phyloP scores from a whole-genome alignment of 1,140 invertebrate species.

The Mya arenaria region DNA sequence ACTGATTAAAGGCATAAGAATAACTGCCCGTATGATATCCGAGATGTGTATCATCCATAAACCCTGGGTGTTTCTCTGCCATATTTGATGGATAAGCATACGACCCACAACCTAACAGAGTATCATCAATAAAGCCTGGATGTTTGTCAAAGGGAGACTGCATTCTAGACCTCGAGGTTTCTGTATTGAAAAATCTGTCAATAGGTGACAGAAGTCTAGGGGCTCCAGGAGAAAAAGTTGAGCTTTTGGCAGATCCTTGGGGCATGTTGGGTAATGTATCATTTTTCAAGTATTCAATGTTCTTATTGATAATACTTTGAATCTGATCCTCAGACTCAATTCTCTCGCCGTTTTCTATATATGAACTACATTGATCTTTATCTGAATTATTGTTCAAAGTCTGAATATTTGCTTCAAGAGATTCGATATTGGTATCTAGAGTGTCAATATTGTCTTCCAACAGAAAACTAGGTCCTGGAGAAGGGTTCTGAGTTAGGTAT shows the following conservation, averaged over 20 bases:
- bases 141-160: conserved; percentile 47
- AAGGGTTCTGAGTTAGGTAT: neutral
- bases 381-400: neutral
- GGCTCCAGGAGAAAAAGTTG: neutral
- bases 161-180: conserved; percentile 30
- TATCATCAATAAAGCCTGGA: conserved; percentile 3
- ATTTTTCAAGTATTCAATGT: conserved; percentile 45
- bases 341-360: neutral
- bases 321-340: conserved; percentile 26
- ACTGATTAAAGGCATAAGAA: conserved; percentile 28
- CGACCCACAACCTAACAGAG: neutral
- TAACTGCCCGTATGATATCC: conserved; percentile 25
- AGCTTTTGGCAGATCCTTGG: neutral
- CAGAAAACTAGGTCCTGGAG: conserved; percentile 24
- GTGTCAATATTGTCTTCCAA: neutral
- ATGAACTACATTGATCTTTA: conserved; percentile 5
- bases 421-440: conserved; percentile 8
- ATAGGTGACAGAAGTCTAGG: conserved; percentile 33
- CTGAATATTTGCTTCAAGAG: conserved; percentile 17
- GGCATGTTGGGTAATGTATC: conserved; percentile 3
- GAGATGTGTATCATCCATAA: conserved; percentile 28
- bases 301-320: conserved; percentile 51
- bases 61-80: neutral
- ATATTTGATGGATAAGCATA: neutral
- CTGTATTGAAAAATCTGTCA: conserved; percentile 32